These are phyloP conservation scores for Drosophila hydei DNA, from an alignment of 1,140 invertebrate genomes.

Conservation along the genomic window DNA sequence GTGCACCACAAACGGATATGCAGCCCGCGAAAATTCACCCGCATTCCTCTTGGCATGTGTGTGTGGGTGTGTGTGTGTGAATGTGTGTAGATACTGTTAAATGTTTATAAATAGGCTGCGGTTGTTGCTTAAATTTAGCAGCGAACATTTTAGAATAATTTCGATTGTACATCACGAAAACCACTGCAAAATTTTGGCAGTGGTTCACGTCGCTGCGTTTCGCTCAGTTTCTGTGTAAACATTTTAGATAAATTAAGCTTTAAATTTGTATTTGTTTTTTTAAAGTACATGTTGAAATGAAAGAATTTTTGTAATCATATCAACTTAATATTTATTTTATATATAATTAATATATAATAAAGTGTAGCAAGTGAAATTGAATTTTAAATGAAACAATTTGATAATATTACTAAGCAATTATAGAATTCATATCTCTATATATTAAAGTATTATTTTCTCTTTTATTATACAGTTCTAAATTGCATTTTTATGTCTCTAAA, in stretches of 20 bases:
- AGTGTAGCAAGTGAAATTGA: too few species aligned
- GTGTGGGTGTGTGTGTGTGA: conserved; percentile 4
- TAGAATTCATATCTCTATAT: too few species aligned
- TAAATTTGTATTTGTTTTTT: too few species aligned
- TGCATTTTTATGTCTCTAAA: too few species aligned
- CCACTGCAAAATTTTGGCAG: conserved; percentile 54
- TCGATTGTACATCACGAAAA: conserved; percentile 42
- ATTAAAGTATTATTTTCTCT: too few species aligned
- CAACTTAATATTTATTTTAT: too few species aligned
- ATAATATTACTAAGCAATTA: too few species aligned
- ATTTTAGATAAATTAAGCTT: neutral
- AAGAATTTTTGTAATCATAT: too few species aligned
- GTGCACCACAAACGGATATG: conserved; percentile 68
- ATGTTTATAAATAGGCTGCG: conserved; percentile 77
- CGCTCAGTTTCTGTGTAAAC: neutral
- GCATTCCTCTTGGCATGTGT: conserved; percentile 7
- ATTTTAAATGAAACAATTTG: too few species aligned
- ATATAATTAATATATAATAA: too few species aligned
- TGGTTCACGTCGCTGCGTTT: conserved; percentile 29
- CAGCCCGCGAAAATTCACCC: conserved; percentile 28
- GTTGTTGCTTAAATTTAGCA: conserved; percentile 63
- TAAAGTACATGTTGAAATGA: too few species aligned
- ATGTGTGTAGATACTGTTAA: conserved; percentile 47
- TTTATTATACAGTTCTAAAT: too few species aligned
- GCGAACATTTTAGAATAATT: conserved; percentile 33